phyloP scores from a whole-genome alignment of 2,888 invertebrate species.

The Drosophila mimetica region DNA sequence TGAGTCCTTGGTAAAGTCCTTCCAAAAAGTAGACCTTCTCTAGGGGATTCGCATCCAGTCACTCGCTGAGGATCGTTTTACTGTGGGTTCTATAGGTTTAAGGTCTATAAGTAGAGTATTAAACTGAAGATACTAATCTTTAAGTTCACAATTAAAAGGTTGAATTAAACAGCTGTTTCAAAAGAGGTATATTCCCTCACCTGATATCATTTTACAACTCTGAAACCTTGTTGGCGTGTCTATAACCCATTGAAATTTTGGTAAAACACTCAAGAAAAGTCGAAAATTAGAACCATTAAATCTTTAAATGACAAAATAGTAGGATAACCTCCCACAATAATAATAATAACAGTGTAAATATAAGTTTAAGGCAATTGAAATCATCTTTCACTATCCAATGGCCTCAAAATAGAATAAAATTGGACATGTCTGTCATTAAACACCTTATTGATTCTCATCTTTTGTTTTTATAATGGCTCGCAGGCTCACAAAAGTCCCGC shows the following conservation, averaged over 20 bases:
- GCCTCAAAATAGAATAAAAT: too few species aligned
- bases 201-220: neutral
- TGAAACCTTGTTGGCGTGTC: neutral
- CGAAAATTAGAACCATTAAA: neutral
- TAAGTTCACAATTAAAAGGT: neutral
- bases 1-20: slow-evolving; percentile 84
- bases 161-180: neutral
- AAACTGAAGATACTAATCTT: too few species aligned
- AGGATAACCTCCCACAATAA: neutral
- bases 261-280: neutral
- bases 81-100: slow-evolving; percentile 11
- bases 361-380: too few species aligned
- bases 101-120: neutral
- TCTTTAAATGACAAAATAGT: neutral
- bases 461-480: neutral
- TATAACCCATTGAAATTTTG: neutral
- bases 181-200: too few species aligned
- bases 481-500: neutral
- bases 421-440: too few species aligned
- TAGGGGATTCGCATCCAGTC: slow-evolving; percentile 11
- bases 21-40: slow-evolving; percentile 45
- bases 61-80: slow-evolving; percentile 11
- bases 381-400: too few species aligned
- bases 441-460: neutral
- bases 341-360: too few species aligned